phyloP scores from a whole-genome alignment of 2,797 vertebrate genomes.

The Pachyuromys duprasi region DNA sequence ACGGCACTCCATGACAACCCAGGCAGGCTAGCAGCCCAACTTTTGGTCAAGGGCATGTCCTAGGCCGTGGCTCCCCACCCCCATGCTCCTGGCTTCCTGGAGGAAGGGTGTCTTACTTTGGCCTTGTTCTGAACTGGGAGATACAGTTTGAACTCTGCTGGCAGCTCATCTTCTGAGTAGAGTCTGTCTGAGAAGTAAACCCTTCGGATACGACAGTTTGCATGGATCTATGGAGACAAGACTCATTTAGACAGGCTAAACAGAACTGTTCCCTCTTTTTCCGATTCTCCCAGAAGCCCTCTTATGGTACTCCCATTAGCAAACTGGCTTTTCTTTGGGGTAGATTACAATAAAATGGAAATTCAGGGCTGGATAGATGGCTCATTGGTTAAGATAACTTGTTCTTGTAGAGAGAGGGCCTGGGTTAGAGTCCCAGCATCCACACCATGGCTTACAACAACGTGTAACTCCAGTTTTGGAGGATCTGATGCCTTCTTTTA shows the following conservation, averaged over 20 bases:
- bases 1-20: fast-evolving
- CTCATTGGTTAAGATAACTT: background rate
- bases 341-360: background rate
- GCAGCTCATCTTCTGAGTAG: conserved; percentile 98
- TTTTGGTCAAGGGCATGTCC: background rate
- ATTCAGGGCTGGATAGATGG: background rate
- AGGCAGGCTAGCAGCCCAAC: background rate
- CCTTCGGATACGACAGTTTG: conserved; percentile 97
- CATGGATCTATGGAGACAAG: conserved; percentile 93
- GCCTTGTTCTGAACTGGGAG: conserved; percentile 97
- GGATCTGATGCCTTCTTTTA: background rate
- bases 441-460: background rate
- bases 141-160: conserved; percentile 98
- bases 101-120: conserved; percentile 90
- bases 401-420: too few relatives aligned
- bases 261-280: background rate
- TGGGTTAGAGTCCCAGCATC: background rate
- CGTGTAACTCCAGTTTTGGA: background rate
- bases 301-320: background rate
- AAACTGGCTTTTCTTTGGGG: background rate
- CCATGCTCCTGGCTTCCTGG: background rate
- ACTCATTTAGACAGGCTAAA: background rate
- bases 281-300: background rate
- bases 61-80: background rate
- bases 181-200: conserved; percentile 99